Conservation (phyloP, 2,113 vertebrate species). For the Piprites chloris region DNA sequence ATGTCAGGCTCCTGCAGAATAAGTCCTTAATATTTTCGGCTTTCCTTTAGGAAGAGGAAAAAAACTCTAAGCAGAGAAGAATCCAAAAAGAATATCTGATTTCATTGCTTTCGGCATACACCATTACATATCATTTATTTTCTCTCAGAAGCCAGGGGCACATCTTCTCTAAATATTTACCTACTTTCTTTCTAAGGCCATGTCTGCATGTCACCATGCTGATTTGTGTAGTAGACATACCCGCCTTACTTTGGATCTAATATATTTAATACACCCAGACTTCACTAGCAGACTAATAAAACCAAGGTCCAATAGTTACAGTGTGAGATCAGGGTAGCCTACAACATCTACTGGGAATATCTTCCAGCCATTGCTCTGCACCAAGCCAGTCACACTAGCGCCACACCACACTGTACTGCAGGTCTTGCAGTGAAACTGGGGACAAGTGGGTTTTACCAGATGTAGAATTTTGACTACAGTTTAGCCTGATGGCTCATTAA, state of each 20-base stretch:
- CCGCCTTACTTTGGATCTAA: background rate
- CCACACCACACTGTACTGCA: too few species aligned
- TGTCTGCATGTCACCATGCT: background rate
- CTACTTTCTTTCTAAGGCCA: background rate
- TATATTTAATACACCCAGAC: background rate
- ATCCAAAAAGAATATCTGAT: background rate
- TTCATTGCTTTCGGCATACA: background rate
- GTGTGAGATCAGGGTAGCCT: background rate
- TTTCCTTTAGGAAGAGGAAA: background rate
- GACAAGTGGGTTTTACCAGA: background rate
- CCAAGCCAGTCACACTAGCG: background rate
- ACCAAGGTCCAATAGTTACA: background rate
- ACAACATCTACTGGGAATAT: background rate
- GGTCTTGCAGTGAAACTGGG: background rate
- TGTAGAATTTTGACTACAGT: background rate
- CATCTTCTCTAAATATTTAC: constrained; percentile 21
- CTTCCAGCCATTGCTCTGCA: background rate
- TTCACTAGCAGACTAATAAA: background rate
- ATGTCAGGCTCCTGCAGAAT: constrained; percentile 14
- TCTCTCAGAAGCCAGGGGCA: background rate
- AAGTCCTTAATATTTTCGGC: constrained; percentile 20
- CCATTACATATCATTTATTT: background rate
- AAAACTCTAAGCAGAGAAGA: background rate
- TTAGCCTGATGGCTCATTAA: background rate
- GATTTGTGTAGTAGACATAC: background rate